Evolutionary conservation across 1,140 invertebrate genomes (phyloP).

Genomic region (Habropoda laboriosa): DNA sequence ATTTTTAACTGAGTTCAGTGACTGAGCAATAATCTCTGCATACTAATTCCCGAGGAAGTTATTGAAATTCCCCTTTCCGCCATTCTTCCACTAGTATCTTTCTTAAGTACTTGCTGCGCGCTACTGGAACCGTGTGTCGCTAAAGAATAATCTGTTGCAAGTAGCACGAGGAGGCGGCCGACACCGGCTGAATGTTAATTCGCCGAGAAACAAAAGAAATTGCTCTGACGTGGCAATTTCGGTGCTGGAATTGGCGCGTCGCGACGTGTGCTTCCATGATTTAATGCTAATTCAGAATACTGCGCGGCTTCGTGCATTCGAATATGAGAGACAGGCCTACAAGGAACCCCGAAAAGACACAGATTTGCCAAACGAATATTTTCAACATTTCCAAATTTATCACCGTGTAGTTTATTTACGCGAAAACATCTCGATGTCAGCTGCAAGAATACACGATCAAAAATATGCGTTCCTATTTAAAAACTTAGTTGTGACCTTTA

Average conservation of each 20-base stretch:
- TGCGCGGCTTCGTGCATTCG: conserved; percentile 49
- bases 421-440: too few species aligned
- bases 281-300: conserved; percentile 63
- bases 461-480: too few species aligned
- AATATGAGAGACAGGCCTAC: too few species aligned
- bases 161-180: conserved; percentile 39
- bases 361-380: too few species aligned
- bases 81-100: not conserved
- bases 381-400: too few species aligned
- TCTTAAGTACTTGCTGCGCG: not conserved
- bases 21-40: not conserved
- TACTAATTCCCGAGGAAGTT: not conserved
- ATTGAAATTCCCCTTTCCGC: not conserved
- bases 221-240: conserved; percentile 44
- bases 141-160: conserved; percentile 53
- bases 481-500: too few species aligned
- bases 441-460: too few species aligned
- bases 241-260: conserved; percentile 51
- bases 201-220: conserved; percentile 50
- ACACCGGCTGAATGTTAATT: conserved; percentile 59
- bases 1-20: not conserved
- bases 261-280: conserved; percentile 59
- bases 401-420: too few species aligned
- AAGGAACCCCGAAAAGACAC: too few species aligned
- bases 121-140: conserved; percentile 36